A percentile compares a stretch with the other conserved stretches of the same genome.
These are phyloP conservation scores for Tapirus indicus DNA, from an alignment of 2,797 vertebrate genomes.

Conservation along the genomic window DNA sequence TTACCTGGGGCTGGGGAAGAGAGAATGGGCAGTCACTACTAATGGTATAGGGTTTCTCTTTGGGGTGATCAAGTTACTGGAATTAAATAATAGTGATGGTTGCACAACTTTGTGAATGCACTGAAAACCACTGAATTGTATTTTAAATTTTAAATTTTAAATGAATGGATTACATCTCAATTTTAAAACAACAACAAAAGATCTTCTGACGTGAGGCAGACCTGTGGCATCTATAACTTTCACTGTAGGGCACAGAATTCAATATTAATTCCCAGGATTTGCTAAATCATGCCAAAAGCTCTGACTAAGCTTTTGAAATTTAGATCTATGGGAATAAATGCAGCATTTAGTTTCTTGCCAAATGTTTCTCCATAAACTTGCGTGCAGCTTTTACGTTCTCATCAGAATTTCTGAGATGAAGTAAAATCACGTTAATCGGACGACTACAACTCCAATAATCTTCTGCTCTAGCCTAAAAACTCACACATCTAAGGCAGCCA, in stretches of 20 bases:
- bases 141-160: no score
- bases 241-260: neutral
- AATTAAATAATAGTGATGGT: neutral
- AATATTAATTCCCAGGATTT: neutral
- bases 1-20: neutral
- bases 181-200: neutral
- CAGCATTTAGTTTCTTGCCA: constrained; percentile 13
- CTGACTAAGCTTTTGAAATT: constrained; percentile 30
- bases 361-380: neutral
- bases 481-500: neutral
- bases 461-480: constrained; percentile 35
- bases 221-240: neutral
- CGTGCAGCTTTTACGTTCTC: neutral
- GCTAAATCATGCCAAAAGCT: neutral
- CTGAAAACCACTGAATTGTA: neutral
- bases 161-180: neutral
- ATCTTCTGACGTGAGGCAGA: neutral
- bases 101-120: neutral
- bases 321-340: constrained; percentile 5
- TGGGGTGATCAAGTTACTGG: neutral
- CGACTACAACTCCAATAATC: neutral
- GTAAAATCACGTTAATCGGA: constrained; percentile 29
- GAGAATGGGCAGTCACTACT: neutral
- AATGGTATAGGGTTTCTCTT: neutral
- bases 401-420: constrained; percentile 10